Conservation (phyloP, 2,888 invertebrate species). For the Hypselothyrea guttata region DNA sequence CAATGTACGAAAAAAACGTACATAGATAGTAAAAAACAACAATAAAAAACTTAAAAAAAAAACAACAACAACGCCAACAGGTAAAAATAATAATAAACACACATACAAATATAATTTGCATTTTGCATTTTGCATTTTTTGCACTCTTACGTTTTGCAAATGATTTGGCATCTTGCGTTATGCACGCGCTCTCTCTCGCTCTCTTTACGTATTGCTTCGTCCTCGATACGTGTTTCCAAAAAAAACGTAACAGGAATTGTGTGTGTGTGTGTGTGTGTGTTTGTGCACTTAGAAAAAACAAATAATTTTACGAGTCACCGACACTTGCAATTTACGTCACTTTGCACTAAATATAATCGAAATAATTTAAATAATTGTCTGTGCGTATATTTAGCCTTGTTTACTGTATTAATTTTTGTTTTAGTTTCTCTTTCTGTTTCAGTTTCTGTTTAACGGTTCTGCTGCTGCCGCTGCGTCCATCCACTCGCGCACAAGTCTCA, state of each 20-base stretch:
- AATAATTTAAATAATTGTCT: conserved; percentile 21
- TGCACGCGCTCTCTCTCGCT: conserved; percentile 14
- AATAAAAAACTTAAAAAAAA: not conserved
- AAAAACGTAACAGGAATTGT: conserved; percentile 1
- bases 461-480: conserved; percentile 17
- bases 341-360: conserved; percentile 40
- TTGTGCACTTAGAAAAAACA: conserved; percentile 8
- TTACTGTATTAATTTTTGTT: conserved; percentile 5
- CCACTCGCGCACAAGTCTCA: conserved; percentile 46
- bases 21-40: conserved; percentile 1
- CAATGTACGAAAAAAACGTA: conserved; percentile 1
- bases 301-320: conserved; percentile 20
- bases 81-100: conserved; percentile 4
- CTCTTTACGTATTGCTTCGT: conserved; percentile 7
- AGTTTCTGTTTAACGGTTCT: conserved; percentile 49
- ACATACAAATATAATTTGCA: conserved; percentile 13
- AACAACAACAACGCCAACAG: not conserved
- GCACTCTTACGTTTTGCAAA: conserved; percentile 66
- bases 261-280: conserved; percentile 6
- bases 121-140: conserved; percentile 2
- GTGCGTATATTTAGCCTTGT: conserved; percentile 27
- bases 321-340: conserved; percentile 32
- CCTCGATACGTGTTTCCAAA: conserved; percentile 11
- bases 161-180: conserved; percentile 47
- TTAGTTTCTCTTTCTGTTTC: conserved; percentile 1